Conservation (phyloP, 2,797 vertebrate genomes). For the Anolis apletophallus region DNA sequence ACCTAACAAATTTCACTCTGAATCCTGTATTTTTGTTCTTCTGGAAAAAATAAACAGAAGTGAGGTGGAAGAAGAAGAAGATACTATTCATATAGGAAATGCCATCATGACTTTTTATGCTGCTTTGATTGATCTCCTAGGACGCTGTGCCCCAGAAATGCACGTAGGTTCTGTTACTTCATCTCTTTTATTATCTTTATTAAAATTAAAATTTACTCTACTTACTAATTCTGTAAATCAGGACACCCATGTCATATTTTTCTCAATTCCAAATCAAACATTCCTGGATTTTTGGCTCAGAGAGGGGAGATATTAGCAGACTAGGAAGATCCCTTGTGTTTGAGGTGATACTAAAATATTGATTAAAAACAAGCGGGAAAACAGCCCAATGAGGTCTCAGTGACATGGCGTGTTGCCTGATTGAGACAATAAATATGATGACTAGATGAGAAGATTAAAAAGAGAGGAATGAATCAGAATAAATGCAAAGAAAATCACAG, state of each 20-base stretch:
- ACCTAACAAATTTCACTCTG: background rate
- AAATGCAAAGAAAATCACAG: background rate
- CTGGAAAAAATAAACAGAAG: constrained; percentile 65
- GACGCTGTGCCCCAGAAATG: constrained; percentile 96
- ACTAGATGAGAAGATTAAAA: background rate
- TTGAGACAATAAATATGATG: background rate
- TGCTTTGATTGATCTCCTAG: constrained; percentile 93
- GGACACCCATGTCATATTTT: background rate
- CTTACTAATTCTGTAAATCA: background rate
- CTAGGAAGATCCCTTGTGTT: no score
- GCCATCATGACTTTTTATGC: constrained; percentile 98
- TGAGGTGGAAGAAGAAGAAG: constrained; percentile 89
- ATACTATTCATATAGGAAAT: constrained; percentile 96
- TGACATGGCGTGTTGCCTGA: background rate
- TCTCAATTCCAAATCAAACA: background rate
- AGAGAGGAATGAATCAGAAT: background rate
- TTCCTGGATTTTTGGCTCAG: background rate
- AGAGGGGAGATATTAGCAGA: background rate
- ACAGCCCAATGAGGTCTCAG: background rate
- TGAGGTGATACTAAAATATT: no score
- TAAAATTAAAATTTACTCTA: constrained; percentile 7
- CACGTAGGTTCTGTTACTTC: constrained; percentile 84
- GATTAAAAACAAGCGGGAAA: no score
- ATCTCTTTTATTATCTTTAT: background rate
- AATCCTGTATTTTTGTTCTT: constrained; percentile 32